Percentiles rank a stretch among this genome's conserved stretches.
Conservation (phyloP, 1,140 invertebrate genomes). For the Neodiprion virginianus region DNA sequence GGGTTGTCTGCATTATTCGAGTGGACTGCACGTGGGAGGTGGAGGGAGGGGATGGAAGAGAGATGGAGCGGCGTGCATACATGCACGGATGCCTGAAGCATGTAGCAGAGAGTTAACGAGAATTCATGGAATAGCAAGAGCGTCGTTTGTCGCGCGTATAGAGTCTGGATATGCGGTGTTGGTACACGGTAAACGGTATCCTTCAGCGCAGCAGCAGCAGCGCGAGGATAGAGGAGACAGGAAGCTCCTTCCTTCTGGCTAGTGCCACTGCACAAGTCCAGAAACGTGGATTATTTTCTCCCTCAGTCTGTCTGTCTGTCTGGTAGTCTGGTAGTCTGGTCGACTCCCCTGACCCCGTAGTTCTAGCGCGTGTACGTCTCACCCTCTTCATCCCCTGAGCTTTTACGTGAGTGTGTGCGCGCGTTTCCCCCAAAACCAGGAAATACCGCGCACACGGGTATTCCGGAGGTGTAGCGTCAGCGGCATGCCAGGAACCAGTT, state of each 20-base stretch:
- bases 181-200: neutral
- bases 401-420: constrained; percentile 2
- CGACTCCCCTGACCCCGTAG: constrained; percentile 14
- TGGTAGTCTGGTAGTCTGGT: constrained; percentile 12
- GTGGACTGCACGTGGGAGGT: neutral
- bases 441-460: constrained; percentile 24
- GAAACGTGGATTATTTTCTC: neutral
- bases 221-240: neutral
- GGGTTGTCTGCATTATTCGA: neutral
- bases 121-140: constrained; percentile 22
- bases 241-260: neutral
- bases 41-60: neutral
- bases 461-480: too few relatives aligned
- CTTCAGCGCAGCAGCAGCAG: neutral
- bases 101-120: constrained; percentile 29
- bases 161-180: neutral
- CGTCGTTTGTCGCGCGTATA: constrained; percentile 17
- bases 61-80: neutral
- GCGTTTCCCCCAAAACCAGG: constrained; percentile 29
- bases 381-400: constrained; percentile 30
- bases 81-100: neutral
- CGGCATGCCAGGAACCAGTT: neutral
- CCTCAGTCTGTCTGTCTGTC: neutral
- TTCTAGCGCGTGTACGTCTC: constrained; percentile 16
- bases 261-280: neutral